phyloP scores from a whole-genome alignment of 2,113 vertebrate species.

The Hemiprocne comata region DNA sequence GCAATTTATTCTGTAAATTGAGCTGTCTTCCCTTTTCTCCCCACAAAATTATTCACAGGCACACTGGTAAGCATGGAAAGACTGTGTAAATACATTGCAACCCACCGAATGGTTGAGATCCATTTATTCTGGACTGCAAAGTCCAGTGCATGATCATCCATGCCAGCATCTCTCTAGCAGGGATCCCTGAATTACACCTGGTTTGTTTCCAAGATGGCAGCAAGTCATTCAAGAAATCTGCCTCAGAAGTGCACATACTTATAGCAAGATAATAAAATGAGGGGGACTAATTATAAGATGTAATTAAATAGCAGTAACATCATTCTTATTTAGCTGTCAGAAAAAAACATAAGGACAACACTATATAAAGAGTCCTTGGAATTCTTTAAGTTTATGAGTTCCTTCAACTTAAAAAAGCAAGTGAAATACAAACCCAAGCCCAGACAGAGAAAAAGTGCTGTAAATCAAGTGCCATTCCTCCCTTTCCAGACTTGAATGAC shows the following conservation, averaged over 20 bases:
- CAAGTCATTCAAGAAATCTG: neutral
- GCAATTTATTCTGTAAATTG: neutral
- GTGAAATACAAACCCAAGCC: neutral
- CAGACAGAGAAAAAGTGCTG: neutral
- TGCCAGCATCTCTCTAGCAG: neutral
- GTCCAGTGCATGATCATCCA: neutral
- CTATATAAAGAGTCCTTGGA: neutral
- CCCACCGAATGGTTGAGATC: neutral
- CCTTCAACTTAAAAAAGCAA: neutral
- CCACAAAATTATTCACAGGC: neutral
- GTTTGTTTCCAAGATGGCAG: neutral
- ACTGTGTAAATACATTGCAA: neutral
- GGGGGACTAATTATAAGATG: neutral
- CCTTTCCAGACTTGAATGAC: neutral
- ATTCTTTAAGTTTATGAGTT: neutral
- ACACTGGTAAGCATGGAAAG: accelerated
- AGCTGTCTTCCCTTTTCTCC: neutral
- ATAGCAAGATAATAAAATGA: neutral
- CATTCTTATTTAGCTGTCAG: neutral
- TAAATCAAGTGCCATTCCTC: neutral
- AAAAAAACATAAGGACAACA: neutral
- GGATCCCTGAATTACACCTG: neutral
- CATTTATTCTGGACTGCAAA: neutral
- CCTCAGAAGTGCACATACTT: neutral
- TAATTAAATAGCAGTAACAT: neutral